Evolutionary conservation across 2,888 invertebrate species (phyloP).

Genomic region (Nomada ruficornis): DNA sequence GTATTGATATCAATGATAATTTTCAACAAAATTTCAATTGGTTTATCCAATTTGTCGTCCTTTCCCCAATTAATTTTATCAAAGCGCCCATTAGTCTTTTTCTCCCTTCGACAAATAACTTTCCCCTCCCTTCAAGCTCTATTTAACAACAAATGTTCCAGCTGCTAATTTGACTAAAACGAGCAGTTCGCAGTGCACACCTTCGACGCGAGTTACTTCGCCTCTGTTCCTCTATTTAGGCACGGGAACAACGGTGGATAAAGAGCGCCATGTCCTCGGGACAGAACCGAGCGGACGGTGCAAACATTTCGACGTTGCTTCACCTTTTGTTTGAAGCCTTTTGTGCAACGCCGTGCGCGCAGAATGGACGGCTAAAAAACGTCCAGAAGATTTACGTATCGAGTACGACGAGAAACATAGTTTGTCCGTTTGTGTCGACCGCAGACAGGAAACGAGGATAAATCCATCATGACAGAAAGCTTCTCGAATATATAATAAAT

Average conservation of each 20-base stretch:
- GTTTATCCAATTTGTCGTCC: too few species aligned
- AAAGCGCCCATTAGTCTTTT: background rate
- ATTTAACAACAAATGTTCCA: background rate
- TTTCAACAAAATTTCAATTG: background rate
- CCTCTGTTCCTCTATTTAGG: background rate
- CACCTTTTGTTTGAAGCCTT: background rate
- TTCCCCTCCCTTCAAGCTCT: background rate
- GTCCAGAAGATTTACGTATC: slow-evolving; percentile 8
- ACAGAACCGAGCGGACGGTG: background rate
- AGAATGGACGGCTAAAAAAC: background rate
- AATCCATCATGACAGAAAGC: slow-evolving; percentile 19
- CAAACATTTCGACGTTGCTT: slow-evolving; percentile 15
- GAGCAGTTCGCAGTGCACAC: background rate
- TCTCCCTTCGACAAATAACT: background rate
- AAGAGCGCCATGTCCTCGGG: background rate
- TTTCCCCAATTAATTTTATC: too few species aligned
- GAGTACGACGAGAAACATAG: background rate
- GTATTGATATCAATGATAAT: background rate
- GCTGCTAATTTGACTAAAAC: background rate
- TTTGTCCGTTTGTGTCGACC: background rate
- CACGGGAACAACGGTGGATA: background rate
- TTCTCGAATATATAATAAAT: background rate
- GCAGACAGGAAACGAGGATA: slow-evolving; percentile 22
- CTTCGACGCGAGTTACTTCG: background rate
- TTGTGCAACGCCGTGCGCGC: background rate